These are phyloP conservation scores for Pedionomus torquatus DNA, from an alignment of 2,113 vertebrate genomes.

Conservation along the genomic window DNA sequence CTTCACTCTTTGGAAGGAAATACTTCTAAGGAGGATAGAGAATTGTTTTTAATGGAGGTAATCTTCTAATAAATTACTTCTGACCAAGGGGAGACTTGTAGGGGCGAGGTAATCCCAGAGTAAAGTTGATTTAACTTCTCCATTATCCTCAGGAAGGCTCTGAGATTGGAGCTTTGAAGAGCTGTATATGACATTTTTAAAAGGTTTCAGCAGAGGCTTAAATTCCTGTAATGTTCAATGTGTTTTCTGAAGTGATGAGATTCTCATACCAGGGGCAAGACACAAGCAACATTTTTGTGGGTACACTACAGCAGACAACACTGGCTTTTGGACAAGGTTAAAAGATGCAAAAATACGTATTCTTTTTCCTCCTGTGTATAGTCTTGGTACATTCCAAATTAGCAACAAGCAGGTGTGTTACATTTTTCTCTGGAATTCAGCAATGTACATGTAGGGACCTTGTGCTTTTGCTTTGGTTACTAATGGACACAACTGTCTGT, in stretches of 20 bases:
- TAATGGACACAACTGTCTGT: rapidly evolving
- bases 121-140: conserved; percentile 69
- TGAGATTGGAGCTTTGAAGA: conserved; percentile 29
- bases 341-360: background rate
- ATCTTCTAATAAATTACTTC: conserved; percentile 74
- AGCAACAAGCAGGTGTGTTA: background rate
- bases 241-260: background rate
- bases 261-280: background rate
- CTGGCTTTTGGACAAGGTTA: background rate
- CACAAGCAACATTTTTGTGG: rapidly evolving
- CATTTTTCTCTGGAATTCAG: background rate
- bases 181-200: conserved; percentile 6
- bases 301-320: background rate
- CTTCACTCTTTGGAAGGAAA: conserved; percentile 63
- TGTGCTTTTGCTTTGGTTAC: background rate
- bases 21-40: conserved; percentile 61
- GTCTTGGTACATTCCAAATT: background rate
- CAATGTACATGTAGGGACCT: background rate
- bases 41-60: conserved; percentile 68
- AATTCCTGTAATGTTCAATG: conserved; percentile 13
- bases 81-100: conserved; percentile 49
- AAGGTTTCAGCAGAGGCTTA: conserved; percentile 29
- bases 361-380: background rate
- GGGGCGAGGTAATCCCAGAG: conserved; percentile 65
- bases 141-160: conserved; percentile 26